These are phyloP conservation scores for Laupala kohalensis DNA, from an alignment of 1,140 invertebrate species.

Conservation along the genomic window DNA sequence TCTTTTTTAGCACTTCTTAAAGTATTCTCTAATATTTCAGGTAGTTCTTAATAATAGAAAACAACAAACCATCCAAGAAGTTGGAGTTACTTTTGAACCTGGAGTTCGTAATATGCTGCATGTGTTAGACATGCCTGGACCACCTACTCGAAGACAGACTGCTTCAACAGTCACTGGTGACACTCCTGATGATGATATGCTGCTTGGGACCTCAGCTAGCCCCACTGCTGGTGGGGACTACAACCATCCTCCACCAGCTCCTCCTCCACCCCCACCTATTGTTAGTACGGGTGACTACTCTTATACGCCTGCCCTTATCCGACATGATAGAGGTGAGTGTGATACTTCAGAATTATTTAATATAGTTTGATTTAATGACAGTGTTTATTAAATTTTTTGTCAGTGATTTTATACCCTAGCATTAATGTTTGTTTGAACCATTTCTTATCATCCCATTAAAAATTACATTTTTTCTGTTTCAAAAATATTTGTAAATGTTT, in stretches of 20 bases:
- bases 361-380: too few relatives aligned
- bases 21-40: constrained; percentile 23
- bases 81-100: constrained; percentile 28
- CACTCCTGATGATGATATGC: constrained; percentile 33
- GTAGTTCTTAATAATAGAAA: constrained; percentile 26
- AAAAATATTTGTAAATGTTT: too few relatives aligned
- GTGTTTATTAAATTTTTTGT: too few relatives aligned
- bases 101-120: constrained; percentile 24
- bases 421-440: too few relatives aligned
- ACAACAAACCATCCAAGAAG: constrained; percentile 29
- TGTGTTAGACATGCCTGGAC: constrained; percentile 17
- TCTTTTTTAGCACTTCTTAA: too few relatives aligned
- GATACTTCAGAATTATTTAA: too few relatives aligned
- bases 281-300: constrained; percentile 2
- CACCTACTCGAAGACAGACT: constrained; percentile 15
- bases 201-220: constrained; percentile 39
- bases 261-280: constrained; percentile 8
- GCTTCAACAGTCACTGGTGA: constrained; percentile 18
- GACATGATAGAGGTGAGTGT: constrained; percentile 30
- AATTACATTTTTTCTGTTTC: too few relatives aligned
- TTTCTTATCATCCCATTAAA: too few relatives aligned
- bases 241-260: constrained; percentile 7
- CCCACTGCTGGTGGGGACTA: constrained; percentile 29
- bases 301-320: constrained; percentile 22
- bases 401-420: too few relatives aligned